Evolutionary conservation across 2,888 invertebrate species (phyloP).

Genomic region (Idaea biselata): DNA sequence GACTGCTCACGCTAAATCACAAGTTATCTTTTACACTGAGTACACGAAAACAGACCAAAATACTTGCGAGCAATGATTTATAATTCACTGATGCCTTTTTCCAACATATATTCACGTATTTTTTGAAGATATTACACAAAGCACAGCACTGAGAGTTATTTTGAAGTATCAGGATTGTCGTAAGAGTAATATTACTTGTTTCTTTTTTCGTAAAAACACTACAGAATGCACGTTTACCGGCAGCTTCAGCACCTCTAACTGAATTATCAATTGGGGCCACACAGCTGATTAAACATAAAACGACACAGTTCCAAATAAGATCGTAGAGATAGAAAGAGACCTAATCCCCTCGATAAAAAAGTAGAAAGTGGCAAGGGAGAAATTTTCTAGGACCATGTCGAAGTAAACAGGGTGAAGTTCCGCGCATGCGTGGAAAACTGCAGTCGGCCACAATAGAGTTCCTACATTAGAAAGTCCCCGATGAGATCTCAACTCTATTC

Average conservation of each 20-base stretch:
- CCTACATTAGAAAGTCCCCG: conserved; percentile 32
- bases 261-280: conserved; percentile 72
- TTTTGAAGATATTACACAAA: background rate
- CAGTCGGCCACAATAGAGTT: conserved; percentile 44
- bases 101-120: background rate
- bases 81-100: conserved; percentile 15
- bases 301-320: conserved; percentile 51
- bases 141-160: background rate
- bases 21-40: conserved; percentile 27
- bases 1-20: conserved; percentile 27
- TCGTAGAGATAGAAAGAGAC: conserved; percentile 46
- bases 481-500: conserved; percentile 37
- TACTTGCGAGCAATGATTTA: conserved; percentile 18
- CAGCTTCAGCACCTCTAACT: conserved; percentile 59
- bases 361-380: conserved; percentile 54
- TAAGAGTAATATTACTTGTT: conserved; percentile 7
- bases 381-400: conserved; percentile 47
- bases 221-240: conserved; percentile 52
- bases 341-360: conserved; percentile 49
- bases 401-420: conserved; percentile 46
- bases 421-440: conserved; percentile 63
- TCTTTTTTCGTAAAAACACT: conserved; percentile 31
- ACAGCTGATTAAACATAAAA: conserved; percentile 73
- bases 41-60: conserved; percentile 45
- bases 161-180: background rate